A percentile compares a stretch with the other conserved stretches of the same genome.
These are phyloP conservation scores for Steinernema hermaphroditum DNA, from an alignment of 2,888 invertebrate species.

Conservation along the genomic window DNA sequence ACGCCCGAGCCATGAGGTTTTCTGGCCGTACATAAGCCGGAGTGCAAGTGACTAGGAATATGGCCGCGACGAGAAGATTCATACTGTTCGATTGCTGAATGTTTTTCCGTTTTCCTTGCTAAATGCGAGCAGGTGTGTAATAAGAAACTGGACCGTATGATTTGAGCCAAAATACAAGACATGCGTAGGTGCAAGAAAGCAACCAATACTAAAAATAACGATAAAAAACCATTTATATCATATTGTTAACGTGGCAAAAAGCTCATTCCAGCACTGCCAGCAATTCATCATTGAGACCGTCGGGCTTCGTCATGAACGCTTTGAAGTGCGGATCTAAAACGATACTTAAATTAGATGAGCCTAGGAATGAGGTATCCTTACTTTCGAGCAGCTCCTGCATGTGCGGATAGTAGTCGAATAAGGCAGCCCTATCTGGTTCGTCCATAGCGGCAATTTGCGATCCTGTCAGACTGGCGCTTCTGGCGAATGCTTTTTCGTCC, in stretches of 20 bases:
- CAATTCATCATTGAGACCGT: no score
- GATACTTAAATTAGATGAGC: background rate
- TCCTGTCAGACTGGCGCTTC: background rate
- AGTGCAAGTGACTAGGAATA: background rate
- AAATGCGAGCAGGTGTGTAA: background rate
- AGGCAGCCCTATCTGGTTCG: background rate
- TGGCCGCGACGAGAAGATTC: background rate
- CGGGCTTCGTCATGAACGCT: background rate
- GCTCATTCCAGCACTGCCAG: no score
- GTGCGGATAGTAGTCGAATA: background rate
- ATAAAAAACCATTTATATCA: no score
- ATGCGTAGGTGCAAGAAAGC: no score
- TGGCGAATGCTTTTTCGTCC: background rate
- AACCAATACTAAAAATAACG: no score
- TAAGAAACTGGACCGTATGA: no score
- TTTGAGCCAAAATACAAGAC: no score
- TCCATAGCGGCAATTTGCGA: background rate
- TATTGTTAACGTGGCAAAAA: no score
- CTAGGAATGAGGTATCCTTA: background rate
- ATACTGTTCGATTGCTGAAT: background rate
- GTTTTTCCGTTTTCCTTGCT: background rate
- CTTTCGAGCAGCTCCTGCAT: background rate
- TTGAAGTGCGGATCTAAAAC: background rate
- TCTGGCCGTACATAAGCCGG: background rate
- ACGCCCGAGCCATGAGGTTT: background rate